Percentiles rank a stretch among this genome's conserved stretches.
These are phyloP conservation scores for Podargus strigoides DNA, from an alignment of 2,797 vertebrate species.

Conservation along the genomic window DNA sequence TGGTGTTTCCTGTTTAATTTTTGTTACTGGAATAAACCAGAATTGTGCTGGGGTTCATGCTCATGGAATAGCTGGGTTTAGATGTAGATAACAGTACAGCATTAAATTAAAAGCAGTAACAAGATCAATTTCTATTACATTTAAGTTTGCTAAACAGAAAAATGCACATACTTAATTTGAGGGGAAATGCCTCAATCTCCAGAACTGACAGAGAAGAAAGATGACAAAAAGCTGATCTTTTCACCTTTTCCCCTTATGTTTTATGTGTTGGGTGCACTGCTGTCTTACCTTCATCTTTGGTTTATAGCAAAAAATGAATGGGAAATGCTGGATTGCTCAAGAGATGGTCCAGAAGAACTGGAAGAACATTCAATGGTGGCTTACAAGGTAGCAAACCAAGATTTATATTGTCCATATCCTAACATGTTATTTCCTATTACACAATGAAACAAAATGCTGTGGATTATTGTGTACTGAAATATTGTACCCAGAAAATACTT, in stretches of 20 bases:
- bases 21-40: neutral
- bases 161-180: neutral
- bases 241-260: neutral
- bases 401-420: neutral
- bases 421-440: neutral
- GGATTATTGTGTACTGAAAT: neutral
- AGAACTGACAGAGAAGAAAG: neutral
- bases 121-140: neutral
- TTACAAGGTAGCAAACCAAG: slow-evolving; percentile 73
- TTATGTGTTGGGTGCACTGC: neutral
- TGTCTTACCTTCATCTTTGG: neutral
- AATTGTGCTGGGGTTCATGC: neutral
- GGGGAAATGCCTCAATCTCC: neutral
- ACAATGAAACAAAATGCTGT: neutral
- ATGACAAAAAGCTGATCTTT: neutral
- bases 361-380: slow-evolving; percentile 87
- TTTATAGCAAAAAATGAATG: slow-evolving; percentile 79
- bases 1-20: neutral
- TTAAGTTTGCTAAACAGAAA: neutral
- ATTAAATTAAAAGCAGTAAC: neutral
- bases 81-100: neutral
- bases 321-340: slow-evolving; percentile 75
- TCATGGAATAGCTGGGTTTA: neutral
- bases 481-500: neutral
- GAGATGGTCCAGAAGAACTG: slow-evolving; percentile 81